Evolutionary conservation across 2,888 invertebrate genomes (phyloP), one percentile per base, ranked within the genome.

Genomic region (Ophion ventricosus): DNA sequence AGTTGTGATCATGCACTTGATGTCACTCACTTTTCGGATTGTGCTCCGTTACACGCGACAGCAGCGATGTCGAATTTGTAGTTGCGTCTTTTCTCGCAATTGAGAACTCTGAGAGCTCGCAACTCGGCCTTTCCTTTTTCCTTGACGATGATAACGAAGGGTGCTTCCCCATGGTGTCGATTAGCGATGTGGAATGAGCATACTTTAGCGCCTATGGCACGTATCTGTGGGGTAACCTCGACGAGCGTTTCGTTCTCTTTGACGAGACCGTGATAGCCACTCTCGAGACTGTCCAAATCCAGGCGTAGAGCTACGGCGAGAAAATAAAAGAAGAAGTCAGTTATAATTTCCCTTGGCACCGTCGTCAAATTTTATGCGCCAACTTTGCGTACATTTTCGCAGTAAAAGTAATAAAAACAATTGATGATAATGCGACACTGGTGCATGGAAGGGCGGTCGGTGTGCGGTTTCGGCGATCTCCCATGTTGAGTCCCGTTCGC

Each of bases 41-140:
- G 96, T 86, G 96, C 96, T 84, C 97, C 98, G 91, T 97, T 96
- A 93, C 99, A 99, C 87, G 98, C 97, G 85, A 98, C 96, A 57
- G 98, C 98, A 78, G 98, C 97, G 93, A 99, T 98, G 94, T 98
- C 98, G 94, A 99, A 99, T 94, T 98, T 98, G 95, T 98, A 99
- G 94, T 97, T 98, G 91, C 97, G 97, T 77, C 98, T 95, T 93
- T 98, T 98, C 94, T 98, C 98, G 94, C 98, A 99, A 94, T 98
- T 98, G 88, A 99, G 96, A 79, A 96, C 96, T 89, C 96, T 96
- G 87, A 96, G 96, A 87, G 98, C 97, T 91, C 96, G 95, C 88
- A 98, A 94, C 88, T 98, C 97, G 86, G 98, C 97, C 94, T 97
- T 96, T 88, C 97, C 97, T 91, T 96, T 96, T 79, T 96, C 95